These are phyloP conservation scores for Pandemis corylana DNA, from an alignment of 2,888 invertebrate species.

Conservation along the genomic window DNA sequence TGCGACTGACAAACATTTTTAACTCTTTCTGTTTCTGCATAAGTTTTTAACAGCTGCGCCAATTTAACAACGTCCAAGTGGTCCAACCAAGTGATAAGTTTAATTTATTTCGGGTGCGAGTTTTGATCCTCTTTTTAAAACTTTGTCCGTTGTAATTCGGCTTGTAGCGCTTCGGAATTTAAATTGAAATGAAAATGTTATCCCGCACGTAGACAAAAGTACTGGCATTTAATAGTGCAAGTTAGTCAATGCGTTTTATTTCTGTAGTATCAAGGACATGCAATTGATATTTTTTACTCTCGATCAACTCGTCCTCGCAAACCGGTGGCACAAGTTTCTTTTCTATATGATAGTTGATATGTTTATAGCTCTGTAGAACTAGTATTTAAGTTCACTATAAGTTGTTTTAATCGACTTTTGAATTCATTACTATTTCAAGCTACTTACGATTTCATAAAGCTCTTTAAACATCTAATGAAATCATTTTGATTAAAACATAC, in stretches of 20 bases:
- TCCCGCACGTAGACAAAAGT: not conserved
- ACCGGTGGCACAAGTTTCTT: slow-evolving; percentile 63
- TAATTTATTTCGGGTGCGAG: slow-evolving; percentile 28
- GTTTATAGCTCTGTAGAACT: slow-evolving; percentile 31
- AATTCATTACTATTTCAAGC: slow-evolving; percentile 6
- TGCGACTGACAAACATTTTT: slow-evolving; percentile 5
- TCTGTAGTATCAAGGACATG: slow-evolving; percentile 49
- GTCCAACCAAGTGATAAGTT: slow-evolving; percentile 33
- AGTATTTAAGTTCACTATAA: slow-evolving; percentile 37
- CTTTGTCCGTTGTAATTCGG: not conserved
- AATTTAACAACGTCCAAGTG: slow-evolving; percentile 34
- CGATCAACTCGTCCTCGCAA: slow-evolving; percentile 51
- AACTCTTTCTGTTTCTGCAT: slow-evolving; percentile 10
- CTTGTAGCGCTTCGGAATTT: not conserved
- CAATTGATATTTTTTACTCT: slow-evolving; percentile 47
- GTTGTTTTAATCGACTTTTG: slow-evolving; percentile 30
- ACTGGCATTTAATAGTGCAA: slow-evolving; percentile 10
- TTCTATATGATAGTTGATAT: slow-evolving; percentile 44
- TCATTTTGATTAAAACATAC: not conserved
- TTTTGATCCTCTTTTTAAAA: slow-evolving; percentile 9
- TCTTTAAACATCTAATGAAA: not conserved
- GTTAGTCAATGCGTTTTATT: slow-evolving; percentile 45
- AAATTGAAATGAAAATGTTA: not conserved
- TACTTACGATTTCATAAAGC: not conserved
- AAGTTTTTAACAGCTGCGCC: slow-evolving; percentile 41